Base-by-base conservation (phyloP, 2,113 vertebrate species). In the Chionis minor region DNA sequence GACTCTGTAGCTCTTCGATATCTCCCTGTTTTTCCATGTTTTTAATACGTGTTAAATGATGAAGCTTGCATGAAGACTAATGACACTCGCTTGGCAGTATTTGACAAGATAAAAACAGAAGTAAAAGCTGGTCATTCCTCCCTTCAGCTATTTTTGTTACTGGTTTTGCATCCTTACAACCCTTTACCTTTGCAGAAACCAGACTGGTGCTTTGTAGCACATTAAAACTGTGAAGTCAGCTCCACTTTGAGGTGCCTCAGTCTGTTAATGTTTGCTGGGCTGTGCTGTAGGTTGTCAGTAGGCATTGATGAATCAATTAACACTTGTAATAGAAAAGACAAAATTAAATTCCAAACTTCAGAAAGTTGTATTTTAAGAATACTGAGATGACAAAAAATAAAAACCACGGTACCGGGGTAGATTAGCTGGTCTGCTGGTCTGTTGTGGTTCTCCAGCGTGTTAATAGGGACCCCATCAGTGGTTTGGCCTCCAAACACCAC, bases 381-480 rank as follows among this genome's bases (percentile, higher is more conserved):
- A 23, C 6, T 9, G 8, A 35, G 19, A 4, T 51, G 27, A 24
- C 26, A 15, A 40, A 45, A 72, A 38, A 26, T 12, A 28, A 38
- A 9, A 33, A 26, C 40, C 2, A 0, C 20, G 47, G 0, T n/a
- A 5, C 10, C 6, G 8, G 24, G 44, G 3, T 21, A 14, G 44
- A 5, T 51, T 44, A 18, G 40, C 17, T 11, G 12, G 42, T 33
- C 30, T 69, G 20, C 17, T 16, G 5, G 28, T 61, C 26, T 1
- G 0, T 69, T 30, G 3, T 19, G n/a, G 27, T 62, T 55, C 62
- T 40, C 27, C 42, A 40, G 62, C 20, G 4, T 2, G 5, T 51
- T 21, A 14, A 8, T 10, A 30, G 47, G 13, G 74, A 22, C 23
- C 7, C 9, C 12, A 10, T 14, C 21, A 4, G 52, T n/a, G 71